Evolutionary conservation across 2,888 invertebrate species (phyloP), one percentile per base, ranked within the genome.

Genomic region (Temnothorax ravouxi): DNA sequence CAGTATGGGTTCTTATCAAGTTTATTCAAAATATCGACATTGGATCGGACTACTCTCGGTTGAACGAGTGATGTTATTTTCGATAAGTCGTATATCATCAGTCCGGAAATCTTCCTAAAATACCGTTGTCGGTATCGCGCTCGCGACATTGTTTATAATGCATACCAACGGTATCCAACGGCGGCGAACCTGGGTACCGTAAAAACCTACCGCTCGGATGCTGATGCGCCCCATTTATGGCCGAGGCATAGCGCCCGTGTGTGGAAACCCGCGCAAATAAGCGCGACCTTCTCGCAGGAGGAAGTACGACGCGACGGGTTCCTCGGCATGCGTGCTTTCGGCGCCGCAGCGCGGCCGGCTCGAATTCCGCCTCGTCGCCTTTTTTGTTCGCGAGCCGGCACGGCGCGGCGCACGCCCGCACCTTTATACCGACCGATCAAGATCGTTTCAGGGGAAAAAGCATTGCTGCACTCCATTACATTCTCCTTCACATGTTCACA

Each of bases 321-420:
- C 2, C 13, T 13, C 54, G 56, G 66, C 66, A 61, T 29, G 72
- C 71, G 77, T 41, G 64, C 67, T 83, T 79, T 79, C 80, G 88
- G 87, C 87, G 86, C 85, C 29, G 29, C 29, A 2, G 29, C 29
- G 2, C 29, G 29, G 1, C 29, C 88, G 72, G 74, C 84, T 85
- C 83, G 88, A 64, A 88, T 88, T 89, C 88, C 87, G 84, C 76
- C 21, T 87, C 84, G 87, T 87, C 88, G 83, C 88, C 83, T 88
- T 83, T 86, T 84, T 86, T 84, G 82, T 54, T 25, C n/a, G 75
- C 47, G 18, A 80, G 21, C 13, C 80, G n/a, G 50, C n/a, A 29
- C 15, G 25, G 29, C 2, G 29, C 29, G 34, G 6, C n/a, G 44
- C 21, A 34, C 56, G 41, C 77, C 54, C 54, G 18, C 47, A n/a